Evolutionary conservation across 2,113 vertebrate species (phyloP).

Genomic region (Cettia cetti): DNA sequence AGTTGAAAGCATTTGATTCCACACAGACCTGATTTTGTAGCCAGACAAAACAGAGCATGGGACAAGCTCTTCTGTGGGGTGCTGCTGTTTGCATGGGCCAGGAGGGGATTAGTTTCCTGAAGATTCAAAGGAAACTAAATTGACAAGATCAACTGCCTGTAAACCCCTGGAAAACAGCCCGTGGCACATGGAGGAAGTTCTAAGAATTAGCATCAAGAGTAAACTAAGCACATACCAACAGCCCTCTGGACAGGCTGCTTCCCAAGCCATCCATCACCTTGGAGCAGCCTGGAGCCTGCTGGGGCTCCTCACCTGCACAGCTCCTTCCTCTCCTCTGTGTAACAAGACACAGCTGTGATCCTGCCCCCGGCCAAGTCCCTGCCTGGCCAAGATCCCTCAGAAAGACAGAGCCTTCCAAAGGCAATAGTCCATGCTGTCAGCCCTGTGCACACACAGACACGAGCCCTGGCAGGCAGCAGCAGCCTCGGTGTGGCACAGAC

Average conservation of each 20-base stretch:
- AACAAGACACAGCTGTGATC: neutral
- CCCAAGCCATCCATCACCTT: neutral
- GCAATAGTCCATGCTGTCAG: rapidly evolving
- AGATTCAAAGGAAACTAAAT: neutral
- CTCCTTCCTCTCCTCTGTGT: neutral
- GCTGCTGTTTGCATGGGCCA: neutral
- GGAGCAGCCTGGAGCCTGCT: neutral
- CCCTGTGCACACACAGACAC: neutral
- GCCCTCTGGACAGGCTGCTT: neutral
- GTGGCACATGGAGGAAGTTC: neutral
- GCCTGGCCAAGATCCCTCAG: neutral
- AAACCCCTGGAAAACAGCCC: neutral
- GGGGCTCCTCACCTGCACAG: neutral
- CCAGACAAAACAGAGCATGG: neutral
- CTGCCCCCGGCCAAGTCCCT: neutral
- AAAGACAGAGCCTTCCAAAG: neutral
- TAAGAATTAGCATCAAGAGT: neutral
- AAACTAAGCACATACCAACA: neutral
- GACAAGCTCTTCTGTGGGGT: no score
- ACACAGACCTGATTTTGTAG: neutral
- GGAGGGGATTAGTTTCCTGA: neutral
- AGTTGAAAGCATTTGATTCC: neutral
- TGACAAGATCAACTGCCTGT: neutral
- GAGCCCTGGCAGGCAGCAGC: neutral
- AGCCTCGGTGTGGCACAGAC: neutral